Conservation (phyloP, 2,888 invertebrate genomes). For the Scaptomyza tumidula region DNA sequence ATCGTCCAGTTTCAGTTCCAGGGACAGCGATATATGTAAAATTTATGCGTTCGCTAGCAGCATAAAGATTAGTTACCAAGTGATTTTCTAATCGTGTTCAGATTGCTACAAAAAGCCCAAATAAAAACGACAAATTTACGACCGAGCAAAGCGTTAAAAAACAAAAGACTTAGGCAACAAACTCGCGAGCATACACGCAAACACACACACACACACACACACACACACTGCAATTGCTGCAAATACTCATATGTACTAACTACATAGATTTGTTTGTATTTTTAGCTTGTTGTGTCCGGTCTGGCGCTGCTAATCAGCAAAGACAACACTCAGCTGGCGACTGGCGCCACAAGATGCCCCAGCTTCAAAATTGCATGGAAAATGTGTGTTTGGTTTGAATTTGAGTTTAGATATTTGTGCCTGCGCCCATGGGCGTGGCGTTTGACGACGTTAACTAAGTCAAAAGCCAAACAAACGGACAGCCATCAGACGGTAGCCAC, state of each 20-base stretch:
- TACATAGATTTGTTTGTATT: conserved; percentile 45
- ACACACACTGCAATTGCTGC: conserved; percentile 6
- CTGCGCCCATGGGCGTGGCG: conserved; percentile 16
- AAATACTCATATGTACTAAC: conserved; percentile 4
- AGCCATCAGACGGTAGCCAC: conserved; percentile 79
- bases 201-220: not conserved
- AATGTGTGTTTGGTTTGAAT: conserved; percentile 31
- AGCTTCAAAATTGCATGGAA: conserved; percentile 72
- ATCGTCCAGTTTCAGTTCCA: conserved; percentile 15
- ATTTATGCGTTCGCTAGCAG: conserved; percentile 74
- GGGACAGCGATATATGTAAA: conserved; percentile 41
- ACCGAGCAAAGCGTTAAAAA: conserved; percentile 12
- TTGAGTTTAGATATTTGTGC: conserved; percentile 18
- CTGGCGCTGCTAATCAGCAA: conserved; percentile 69
- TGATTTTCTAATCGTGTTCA: conserved; percentile 74
- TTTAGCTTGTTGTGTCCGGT: conserved; percentile 39
- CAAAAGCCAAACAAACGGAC: conserved; percentile 77
- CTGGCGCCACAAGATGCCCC: conserved; percentile 70
- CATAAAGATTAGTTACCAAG: conserved; percentile 78
- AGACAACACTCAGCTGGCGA: conserved; percentile 64
- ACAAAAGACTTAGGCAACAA: conserved; percentile 71
- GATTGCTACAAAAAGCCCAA: conserved; percentile 72
- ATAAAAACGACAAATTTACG: conserved; percentile 73
- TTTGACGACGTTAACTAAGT: conserved; percentile 67
- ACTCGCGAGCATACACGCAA: conserved; percentile 35